phyloP scores from a whole-genome alignment of 2,888 invertebrate species.

The Pseudococcus jackbeardsleyi region DNA sequence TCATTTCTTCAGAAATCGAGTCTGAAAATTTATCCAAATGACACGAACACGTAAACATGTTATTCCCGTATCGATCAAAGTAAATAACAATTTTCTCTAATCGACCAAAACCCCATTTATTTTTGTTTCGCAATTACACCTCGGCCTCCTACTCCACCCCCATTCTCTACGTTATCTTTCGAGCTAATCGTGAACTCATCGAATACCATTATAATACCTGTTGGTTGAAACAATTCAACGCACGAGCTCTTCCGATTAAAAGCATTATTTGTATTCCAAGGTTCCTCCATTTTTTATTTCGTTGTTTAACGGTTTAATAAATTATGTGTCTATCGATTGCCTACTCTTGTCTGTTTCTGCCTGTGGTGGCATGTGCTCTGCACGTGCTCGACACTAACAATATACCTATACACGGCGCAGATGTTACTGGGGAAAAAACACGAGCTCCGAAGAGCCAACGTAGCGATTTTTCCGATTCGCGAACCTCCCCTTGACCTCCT shows the following conservation, averaged over 20 bases:
- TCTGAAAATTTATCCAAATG: neutral
- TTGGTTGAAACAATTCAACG: neutral
- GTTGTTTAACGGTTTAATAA: neutral
- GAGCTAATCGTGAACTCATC: neutral
- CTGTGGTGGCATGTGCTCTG: neutral
- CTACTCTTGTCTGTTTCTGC: neutral
- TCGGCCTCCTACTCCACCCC: neutral
- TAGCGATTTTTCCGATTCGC: neutral
- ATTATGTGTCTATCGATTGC: slow-evolving; percentile 14
- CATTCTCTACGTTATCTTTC: neutral
- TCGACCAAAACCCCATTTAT: neutral
- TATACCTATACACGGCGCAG: neutral
- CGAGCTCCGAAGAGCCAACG: neutral
- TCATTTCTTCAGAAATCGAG: too few species aligned
- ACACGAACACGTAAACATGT: neutral
- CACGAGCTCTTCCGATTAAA: neutral
- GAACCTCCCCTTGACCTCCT: neutral
- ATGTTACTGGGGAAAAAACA: neutral
- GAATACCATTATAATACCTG: neutral
- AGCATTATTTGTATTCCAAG: neutral
- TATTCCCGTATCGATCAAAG: neutral
- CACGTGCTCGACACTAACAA: neutral
- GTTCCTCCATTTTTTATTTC: neutral
- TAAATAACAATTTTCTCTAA: neutral
- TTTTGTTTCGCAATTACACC: neutral